Evolutionary conservation across 1,140 invertebrate species (phyloP), one percentile per base, ranked within the genome.

Genomic region (Drosophila seguyi): DNA sequence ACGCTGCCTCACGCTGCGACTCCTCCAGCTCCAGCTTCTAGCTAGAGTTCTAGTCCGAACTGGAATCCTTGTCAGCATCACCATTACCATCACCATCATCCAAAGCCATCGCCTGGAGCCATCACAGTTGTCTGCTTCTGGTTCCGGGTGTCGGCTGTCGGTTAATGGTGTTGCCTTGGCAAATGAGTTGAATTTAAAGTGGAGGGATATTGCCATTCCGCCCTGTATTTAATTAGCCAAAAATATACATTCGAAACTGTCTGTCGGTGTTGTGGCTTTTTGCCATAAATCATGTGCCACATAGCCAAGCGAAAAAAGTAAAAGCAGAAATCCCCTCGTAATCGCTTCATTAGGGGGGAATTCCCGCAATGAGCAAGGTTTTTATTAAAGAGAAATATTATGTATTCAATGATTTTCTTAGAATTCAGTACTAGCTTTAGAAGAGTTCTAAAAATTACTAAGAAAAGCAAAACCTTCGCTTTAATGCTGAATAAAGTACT

Each of bases 181-280:
- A 68, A 75, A 47, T 53, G 59, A 69, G 79, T 76, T 58, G 75
- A 76, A 69, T 87, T 76, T 87, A 79, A 88, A 79, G 84, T 80
- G 84, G 29, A 61, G 59, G 59, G 36, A 59, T 75, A 62, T 78
- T 47, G 48, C 50, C 31, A 31, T 65, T 47, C 27, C 45, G 50
- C 69, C 69, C 62, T 79, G 79, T 63, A 80, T 79, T 87, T 90
- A 87, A 88, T 87, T 90, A 88, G 72, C 57, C 62, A 60, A 59
- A 86, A 62, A 81, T 63, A 52, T 52, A 58, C 41, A 65, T 41
- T 57, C 25, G 25, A 27, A 16, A 1, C 53, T n/a, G 53, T n/a
- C 20, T 10, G 34, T 25, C 6, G n/a, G 20, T 39, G 50, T 57
- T 29, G 50, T 13, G 27, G 16, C 10, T 48, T 69, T 34, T 16